Evolutionary conservation across 53 echinoderm and acorn worm genomes (phyloP).

Genomic region (Echinarachnius parma): DNA sequence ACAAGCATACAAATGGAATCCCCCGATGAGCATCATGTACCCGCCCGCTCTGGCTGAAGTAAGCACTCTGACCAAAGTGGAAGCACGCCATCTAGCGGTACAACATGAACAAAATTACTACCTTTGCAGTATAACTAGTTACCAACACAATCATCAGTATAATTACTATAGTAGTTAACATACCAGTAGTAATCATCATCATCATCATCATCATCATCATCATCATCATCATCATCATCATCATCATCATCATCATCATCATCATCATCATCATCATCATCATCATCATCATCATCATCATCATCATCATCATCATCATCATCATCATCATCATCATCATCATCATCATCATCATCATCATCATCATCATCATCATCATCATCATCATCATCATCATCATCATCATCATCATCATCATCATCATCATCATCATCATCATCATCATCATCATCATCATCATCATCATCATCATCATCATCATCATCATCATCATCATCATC

Average conservation of each 20-base stretch:
- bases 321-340: neutral
- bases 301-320: neutral
- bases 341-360: neutral
- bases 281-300: neutral
- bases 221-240: conserved; percentile 8
- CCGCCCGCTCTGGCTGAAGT: no score
- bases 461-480: conserved; percentile 1
- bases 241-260: neutral
- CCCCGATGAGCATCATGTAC: no score
- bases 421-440: conserved; percentile 19
- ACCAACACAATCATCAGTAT: no score
- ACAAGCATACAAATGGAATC: no score
- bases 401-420: conserved; percentile 19
- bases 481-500: neutral
- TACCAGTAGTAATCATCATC: neutral
- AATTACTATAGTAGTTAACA: no score
- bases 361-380: neutral
- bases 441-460: conserved; percentile 25
- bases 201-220: conserved; percentile 27
- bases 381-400: conserved; percentile 12
- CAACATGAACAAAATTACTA: no score
- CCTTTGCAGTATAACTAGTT: no score
- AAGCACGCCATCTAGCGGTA: no score
- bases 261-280: conserved; percentile 3
- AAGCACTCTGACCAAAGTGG: no score